Conservation (phyloP, 2,113 vertebrate genomes). For the Eclectus roratus region DNA sequence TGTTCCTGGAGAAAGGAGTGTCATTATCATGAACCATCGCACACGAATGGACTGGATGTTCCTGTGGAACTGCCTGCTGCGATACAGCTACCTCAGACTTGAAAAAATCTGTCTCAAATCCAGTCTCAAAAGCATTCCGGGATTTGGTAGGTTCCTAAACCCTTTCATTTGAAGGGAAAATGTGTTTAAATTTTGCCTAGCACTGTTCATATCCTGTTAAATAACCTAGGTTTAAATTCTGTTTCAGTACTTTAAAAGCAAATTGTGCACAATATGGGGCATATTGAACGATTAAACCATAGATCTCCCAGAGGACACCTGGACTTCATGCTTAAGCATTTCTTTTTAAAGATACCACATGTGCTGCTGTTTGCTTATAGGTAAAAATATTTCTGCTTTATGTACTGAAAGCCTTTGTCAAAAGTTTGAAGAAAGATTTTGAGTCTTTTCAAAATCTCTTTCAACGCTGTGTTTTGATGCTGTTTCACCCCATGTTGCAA, state of each 20-base stretch:
- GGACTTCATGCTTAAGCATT: not conserved
- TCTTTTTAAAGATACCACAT: not conserved
- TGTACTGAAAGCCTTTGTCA: not conserved
- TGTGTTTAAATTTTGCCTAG: not conserved
- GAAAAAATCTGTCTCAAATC: slow-evolving; percentile 98
- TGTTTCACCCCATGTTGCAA: not conserved
- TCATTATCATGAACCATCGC: slow-evolving; percentile 99
- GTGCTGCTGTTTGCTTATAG: not conserved
- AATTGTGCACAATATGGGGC: not conserved
- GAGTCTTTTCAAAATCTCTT: not conserved
- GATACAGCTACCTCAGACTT: slow-evolving; percentile 95
- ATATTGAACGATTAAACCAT: not conserved
- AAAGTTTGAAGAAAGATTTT: not conserved
- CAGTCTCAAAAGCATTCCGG: slow-evolving; percentile 90
- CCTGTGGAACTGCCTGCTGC: slow-evolving; percentile 94
- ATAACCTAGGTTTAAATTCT: not conserved
- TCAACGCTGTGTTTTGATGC: not conserved
- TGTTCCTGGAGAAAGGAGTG: slow-evolving; percentile 92
- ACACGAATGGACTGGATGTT: slow-evolving; percentile 99
- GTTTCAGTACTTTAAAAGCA: not conserved
- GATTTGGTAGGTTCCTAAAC: slow-evolving; percentile 85
- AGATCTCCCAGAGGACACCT: not conserved
- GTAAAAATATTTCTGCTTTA: not conserved
- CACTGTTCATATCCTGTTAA: not conserved
- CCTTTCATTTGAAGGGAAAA: not conserved